These are phyloP conservation scores for Pseudochirops corinnae DNA, from an alignment of 2,797 vertebrate genomes.

Conservation along the genomic window DNA sequence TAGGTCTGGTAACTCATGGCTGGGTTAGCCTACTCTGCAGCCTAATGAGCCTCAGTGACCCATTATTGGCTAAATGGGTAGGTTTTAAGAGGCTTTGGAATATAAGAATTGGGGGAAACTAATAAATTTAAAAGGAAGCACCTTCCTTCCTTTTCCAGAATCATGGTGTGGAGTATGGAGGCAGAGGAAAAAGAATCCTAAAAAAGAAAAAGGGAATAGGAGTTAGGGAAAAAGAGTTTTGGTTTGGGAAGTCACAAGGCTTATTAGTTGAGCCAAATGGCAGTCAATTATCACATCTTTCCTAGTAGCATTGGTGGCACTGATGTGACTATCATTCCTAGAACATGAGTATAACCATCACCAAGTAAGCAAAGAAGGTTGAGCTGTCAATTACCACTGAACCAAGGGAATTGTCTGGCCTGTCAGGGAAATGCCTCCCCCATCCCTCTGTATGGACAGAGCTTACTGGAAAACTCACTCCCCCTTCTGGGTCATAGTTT, in stretches of 20 bases:
- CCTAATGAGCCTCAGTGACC: not conserved
- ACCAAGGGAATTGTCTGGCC: not conserved
- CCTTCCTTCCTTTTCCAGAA: not conserved
- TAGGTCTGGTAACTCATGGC: not conserved
- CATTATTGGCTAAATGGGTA: not conserved
- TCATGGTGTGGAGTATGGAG: not conserved
- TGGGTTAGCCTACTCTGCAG: not conserved
- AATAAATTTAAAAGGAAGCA: not conserved
- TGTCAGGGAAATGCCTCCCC: not conserved
- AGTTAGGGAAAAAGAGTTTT: not conserved
- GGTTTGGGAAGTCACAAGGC: not conserved
- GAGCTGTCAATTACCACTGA: not conserved
- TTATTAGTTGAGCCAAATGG: not conserved
- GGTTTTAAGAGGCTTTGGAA: not conserved
- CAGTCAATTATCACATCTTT: not conserved
- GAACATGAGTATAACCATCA: not conserved
- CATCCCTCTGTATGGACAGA: not conserved
- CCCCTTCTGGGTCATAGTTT: not conserved
- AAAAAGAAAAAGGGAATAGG: not conserved
- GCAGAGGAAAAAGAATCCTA: not conserved
- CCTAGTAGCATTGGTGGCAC: not conserved
- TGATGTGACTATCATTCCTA: not conserved
- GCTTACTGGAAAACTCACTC: not conserved
- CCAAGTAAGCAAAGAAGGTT: not conserved
- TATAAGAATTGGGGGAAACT: not conserved